Conservation (phyloP, 2,113 vertebrate species). For the zebrafish (Danio rerio) region DNA sequence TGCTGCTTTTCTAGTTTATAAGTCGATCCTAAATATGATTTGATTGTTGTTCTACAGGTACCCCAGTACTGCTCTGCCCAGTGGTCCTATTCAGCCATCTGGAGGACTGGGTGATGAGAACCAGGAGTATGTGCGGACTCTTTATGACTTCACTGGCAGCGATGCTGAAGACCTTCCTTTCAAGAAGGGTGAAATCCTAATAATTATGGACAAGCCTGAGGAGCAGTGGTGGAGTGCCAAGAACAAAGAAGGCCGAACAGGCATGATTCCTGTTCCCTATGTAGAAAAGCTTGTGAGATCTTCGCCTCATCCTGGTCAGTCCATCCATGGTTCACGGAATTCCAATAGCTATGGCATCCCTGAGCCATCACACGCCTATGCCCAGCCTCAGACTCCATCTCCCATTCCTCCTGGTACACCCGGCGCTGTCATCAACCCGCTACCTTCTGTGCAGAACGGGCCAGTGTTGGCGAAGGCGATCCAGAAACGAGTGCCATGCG, state of each 20-base stretch:
- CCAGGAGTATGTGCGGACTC: slow-evolving; percentile 94
- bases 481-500: slow-evolving; percentile 97
- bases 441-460: slow-evolving; percentile 94
- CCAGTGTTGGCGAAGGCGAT: slow-evolving; percentile 96
- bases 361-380: slow-evolving; percentile 95
- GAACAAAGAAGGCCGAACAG: slow-evolving; percentile 92
- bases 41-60: slow-evolving; percentile 74
- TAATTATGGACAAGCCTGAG: slow-evolving; percentile 96
- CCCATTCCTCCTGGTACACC: slow-evolving; percentile 82
- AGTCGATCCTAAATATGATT: background rate
- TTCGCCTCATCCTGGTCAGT: slow-evolving; percentile 73
- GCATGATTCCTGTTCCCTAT: slow-evolving; percentile 98
- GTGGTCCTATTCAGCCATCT: slow-evolving; percentile 77
- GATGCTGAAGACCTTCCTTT: slow-evolving; percentile 98
- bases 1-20: background rate
- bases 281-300: slow-evolving; percentile 92
- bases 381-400: slow-evolving; percentile 90
- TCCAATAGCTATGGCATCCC: slow-evolving; percentile 97
- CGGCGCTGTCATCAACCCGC: slow-evolving; percentile 84
- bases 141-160: slow-evolving; percentile 95
- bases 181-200: slow-evolving; percentile 93
- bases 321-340: slow-evolving; percentile 87
- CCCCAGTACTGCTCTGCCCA: slow-evolving; percentile 80
- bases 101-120: slow-evolving; percentile 83
- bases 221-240: slow-evolving; percentile 99